phyloP scores from a whole-genome alignment of 2,888 invertebrate species.

The Pachliopta kotzebuea region DNA sequence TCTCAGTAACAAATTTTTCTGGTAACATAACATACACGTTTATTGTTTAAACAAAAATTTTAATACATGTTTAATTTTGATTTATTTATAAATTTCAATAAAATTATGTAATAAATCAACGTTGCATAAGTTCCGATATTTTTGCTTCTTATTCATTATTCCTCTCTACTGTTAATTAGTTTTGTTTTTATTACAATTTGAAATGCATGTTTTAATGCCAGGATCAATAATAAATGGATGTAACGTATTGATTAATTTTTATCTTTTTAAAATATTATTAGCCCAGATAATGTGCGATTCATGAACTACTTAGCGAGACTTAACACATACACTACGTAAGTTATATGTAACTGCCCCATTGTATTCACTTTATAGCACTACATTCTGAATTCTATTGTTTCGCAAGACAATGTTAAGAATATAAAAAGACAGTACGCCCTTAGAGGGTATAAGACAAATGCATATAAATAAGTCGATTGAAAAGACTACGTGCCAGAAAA shows the following conservation, averaged over 20 bases:
- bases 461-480: background rate
- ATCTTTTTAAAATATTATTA: background rate
- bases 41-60: no score
- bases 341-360: constrained; percentile 18
- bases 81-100: constrained; percentile 1
- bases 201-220: background rate
- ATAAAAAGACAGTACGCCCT: constrained; percentile 12
- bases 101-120: no score
- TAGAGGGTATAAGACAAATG: constrained; percentile 2
- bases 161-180: background rate
- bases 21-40: no score
- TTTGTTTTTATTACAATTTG: no score
- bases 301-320: constrained; percentile 6
- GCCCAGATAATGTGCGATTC: background rate
- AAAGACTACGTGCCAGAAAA: background rate
- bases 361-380: constrained; percentile 21
- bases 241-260: background rate
- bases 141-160: no score
- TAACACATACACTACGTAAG: constrained; percentile 3
- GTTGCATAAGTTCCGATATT: no score
- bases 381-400: constrained; percentile 18
- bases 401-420: constrained; percentile 19
- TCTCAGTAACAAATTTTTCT: no score
- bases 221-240: background rate
- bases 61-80: no score